These are phyloP conservation scores for Drosophila teissieri DNA, from an alignment of 1,140 invertebrate species.

Conservation along the genomic window DNA sequence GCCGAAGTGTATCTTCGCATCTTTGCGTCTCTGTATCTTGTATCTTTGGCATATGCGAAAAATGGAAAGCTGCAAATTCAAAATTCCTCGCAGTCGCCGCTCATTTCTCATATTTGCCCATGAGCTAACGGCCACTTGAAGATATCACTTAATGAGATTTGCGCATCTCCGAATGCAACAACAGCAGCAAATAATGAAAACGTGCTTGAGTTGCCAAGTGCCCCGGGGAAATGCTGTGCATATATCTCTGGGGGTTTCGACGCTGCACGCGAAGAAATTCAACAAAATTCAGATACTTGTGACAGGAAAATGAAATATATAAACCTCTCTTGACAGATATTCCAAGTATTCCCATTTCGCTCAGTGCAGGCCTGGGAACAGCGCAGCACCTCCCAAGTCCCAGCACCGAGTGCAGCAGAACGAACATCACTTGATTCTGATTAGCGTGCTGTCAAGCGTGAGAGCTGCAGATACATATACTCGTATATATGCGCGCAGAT, in stretches of 20 bases:
- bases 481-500: constrained; percentile 20
- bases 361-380: constrained; percentile 9
- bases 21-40: constrained; percentile 28
- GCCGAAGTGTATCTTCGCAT: constrained; percentile 17
- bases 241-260: constrained; percentile 8
- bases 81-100: constrained; percentile 48
- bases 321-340: too few species aligned
- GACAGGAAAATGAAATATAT: too few species aligned
- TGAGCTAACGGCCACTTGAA: constrained; percentile 79
- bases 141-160: constrained; percentile 84
- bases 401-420: constrained; percentile 57
- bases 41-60: constrained; percentile 58
- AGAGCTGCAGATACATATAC: constrained; percentile 51
- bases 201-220: constrained; percentile 80
- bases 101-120: constrained; percentile 68
- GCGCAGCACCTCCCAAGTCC: constrained; percentile 31
- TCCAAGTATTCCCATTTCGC: not conserved
- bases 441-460: constrained; percentile 82
- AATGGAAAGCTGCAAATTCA: constrained; percentile 40
- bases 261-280: not conserved
- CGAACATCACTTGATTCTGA: constrained; percentile 83
- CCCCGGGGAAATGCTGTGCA: constrained; percentile 14
- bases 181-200: constrained; percentile 71
- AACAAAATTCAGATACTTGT: not conserved
- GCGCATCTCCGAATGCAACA: constrained; percentile 77